These are phyloP conservation scores for Stenodera caucasica DNA, from an alignment of 2,888 invertebrate species.

Conservation along the genomic window DNA sequence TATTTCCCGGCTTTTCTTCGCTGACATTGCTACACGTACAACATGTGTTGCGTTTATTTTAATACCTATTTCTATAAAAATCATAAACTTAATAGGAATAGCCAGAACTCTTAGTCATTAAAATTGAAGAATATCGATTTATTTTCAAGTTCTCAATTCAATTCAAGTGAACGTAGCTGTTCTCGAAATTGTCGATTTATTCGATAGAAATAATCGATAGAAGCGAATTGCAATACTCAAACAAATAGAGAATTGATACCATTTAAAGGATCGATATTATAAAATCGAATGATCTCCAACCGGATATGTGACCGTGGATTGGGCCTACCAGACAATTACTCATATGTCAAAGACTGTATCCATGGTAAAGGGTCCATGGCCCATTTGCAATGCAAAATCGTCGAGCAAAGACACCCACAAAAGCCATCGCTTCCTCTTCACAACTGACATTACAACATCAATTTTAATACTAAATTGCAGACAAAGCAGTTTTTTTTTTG, in stretches of 20 bases:
- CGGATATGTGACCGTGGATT: neutral
- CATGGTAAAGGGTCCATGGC: neutral
- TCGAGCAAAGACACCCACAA: neutral
- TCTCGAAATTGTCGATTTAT: too few species aligned
- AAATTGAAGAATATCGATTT: too few species aligned
- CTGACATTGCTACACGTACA: neutral
- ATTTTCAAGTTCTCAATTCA: too few species aligned
- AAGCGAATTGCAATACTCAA: too few species aligned
- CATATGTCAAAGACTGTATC: neutral
- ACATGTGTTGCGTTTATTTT: neutral
- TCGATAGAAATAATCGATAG: neutral
- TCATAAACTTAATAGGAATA: too few species aligned
- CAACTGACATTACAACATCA: conserved; percentile 4
- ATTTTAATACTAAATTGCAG: conserved; percentile 6
- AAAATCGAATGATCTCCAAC: neutral
- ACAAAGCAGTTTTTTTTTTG: neutral
- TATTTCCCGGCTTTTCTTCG: neutral
- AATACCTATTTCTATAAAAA: neutral
- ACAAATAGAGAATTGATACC: too few species aligned
- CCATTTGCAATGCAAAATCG: neutral
- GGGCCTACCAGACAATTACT: too few species aligned
- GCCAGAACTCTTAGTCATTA: too few species aligned
- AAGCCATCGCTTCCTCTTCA: neutral
- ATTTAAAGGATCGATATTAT: neutral
- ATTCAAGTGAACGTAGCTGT: too few species aligned